Evolutionary conservation across 2,113 vertebrate species (phyloP).

Genomic region (Parotia lawesii): DNA sequence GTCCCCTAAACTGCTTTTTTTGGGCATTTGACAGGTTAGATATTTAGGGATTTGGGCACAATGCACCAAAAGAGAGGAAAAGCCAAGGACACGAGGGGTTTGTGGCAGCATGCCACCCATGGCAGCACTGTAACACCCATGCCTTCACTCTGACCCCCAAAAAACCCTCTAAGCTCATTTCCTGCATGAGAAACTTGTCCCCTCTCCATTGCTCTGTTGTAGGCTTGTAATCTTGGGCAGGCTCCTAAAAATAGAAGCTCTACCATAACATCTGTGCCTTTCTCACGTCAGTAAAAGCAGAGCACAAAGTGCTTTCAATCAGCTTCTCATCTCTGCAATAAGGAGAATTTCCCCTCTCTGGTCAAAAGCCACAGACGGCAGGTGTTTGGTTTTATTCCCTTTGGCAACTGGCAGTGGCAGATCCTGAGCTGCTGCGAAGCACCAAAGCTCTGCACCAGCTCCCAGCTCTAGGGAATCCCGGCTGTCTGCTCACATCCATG

Average conservation of each 20-base stretch:
- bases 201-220: background rate
- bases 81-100: fast-evolving
- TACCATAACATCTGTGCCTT: conserved; percentile 4
- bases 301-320: background rate
- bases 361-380: conserved; percentile 19
- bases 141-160: background rate
- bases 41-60: background rate
- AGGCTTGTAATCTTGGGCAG: background rate
- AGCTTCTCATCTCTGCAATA: background rate
- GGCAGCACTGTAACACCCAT: background rate
- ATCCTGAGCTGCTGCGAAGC: background rate
- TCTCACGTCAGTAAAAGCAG: conserved; percentile 2
- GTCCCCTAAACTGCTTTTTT: background rate
- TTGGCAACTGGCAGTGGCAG: background rate
- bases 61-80: background rate
- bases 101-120: background rate
- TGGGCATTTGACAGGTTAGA: background rate
- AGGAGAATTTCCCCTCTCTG: background rate
- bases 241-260: background rate
- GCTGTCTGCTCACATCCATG: conserved; percentile 15
- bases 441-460: background rate
- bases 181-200: background rate
- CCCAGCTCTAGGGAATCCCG: background rate
- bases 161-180: background rate
- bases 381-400: conserved; percentile 28